These are phyloP conservation scores for Bettongia penicillata DNA, from an alignment of 2,113 vertebrate genomes.

Conservation along the genomic window DNA sequence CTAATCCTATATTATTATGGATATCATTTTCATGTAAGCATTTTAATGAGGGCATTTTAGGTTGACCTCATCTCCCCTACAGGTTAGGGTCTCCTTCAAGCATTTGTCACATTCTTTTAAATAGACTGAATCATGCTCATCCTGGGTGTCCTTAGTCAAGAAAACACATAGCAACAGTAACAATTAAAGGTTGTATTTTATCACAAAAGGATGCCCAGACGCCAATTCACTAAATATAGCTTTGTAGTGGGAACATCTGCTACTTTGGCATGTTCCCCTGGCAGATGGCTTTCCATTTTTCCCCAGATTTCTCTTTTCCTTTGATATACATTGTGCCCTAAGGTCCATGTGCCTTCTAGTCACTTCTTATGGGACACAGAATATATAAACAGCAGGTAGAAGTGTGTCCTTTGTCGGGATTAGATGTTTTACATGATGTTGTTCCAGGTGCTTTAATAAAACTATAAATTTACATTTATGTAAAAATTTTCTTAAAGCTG, in stretches of 20 bases:
- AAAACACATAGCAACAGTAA: constrained; percentile 4
- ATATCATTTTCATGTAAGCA: neutral
- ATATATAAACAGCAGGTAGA: neutral
- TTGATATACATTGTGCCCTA: neutral
- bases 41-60: neutral
- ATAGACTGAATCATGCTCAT: constrained; percentile 6
- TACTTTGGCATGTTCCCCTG: constrained; percentile 35
- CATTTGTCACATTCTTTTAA: fast-evolving
- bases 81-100: neutral
- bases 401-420: neutral
- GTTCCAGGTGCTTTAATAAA: neutral
- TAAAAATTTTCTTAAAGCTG: neutral
- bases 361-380: neutral
- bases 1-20: neutral
- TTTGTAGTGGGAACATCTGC: constrained; percentile 56
- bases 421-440: neutral
- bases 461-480: neutral
- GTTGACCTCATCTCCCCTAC: neutral
- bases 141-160: constrained; percentile 11
- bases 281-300: constrained; percentile 43
- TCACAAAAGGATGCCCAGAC: constrained; percentile 58
- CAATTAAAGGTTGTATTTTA: constrained; percentile 39
- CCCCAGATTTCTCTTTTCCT: neutral
- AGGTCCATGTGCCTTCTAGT: neutral
- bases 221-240: constrained; percentile 38